Base-by-base conservation (phyloP, 2,113 vertebrate species). In the Dromas ardeola region DNA sequence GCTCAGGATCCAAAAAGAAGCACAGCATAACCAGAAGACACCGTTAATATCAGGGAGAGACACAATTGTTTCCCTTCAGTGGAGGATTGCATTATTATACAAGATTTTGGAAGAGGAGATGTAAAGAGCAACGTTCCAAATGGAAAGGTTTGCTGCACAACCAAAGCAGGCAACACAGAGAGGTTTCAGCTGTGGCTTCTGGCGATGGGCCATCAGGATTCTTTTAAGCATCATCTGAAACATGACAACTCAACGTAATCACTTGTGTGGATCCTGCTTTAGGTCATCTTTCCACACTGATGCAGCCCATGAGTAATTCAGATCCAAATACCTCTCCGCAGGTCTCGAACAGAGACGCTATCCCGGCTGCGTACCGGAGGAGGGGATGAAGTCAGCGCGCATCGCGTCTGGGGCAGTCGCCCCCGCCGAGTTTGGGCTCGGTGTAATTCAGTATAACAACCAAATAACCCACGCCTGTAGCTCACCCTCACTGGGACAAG, bases 201-300 rank as follows among this genome's bases (percentile, higher is more conserved):
- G 95, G 96, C 91, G 0, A 43, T 0, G 29, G 73, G 92, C 97
- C 95, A 94, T n/a, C 72, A 27, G 87, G 90, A 95, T 95, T 90
- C 95, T 91, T 96, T 96, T 82, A 61, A 94, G 93, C 90, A 93
- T 96, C 96, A 95, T 97, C 95, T 67, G 95, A 97, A 93, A 81
- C 73, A 97, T 38, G 95, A 95, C 95, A 85, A 89, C 91, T 47
- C 82, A 6, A 96, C 94, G 96, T 93, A 93, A 93, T 96, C 94
- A 87, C 88, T 96, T 95, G 88, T 94, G 92, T 8, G 58, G 89
- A 96, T 88, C 81, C 92, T 67, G 82, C 94, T 97, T 97, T 81
- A 97, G 96, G 94, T 97, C 95, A 95, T 96, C 91, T 77, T 95
- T 96, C 97, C 90, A 94, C 76, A 6, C 53, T 90, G 85, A 87